Conservation (phyloP, 2,797 vertebrate genomes). For the Vipera ursinii region DNA sequence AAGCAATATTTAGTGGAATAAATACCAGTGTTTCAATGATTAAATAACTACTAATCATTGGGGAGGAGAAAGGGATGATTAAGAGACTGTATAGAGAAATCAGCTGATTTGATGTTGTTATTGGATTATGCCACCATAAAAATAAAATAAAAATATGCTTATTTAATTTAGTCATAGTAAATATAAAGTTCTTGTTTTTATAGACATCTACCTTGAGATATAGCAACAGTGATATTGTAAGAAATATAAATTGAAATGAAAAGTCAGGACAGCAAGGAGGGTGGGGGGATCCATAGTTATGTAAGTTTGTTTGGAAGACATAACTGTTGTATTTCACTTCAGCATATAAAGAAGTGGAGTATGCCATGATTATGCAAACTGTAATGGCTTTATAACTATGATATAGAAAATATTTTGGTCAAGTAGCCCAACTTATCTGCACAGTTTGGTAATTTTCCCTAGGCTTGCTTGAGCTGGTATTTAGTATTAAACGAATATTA, state of each 20-base stretch:
- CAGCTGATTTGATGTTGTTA: neutral
- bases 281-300: neutral
- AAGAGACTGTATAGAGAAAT: neutral
- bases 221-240: neutral
- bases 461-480: neutral
- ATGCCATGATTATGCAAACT: neutral
- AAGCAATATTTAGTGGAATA: neutral
- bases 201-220: neutral
- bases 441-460: neutral
- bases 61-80: neutral
- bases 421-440: neutral
- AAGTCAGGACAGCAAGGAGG: neutral
- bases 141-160: neutral
- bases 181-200: neutral
- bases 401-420: neutral
- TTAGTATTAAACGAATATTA: neutral
- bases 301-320: neutral
- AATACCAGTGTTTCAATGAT: neutral
- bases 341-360: neutral
- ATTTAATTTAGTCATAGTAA: neutral
- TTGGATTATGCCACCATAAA: neutral
- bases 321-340: neutral
- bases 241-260: neutral
- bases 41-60: neutral
- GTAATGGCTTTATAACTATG: neutral